phyloP scores from a whole-genome alignment of 1,140 invertebrate genomes.

The Rhagoletis pomonella region DNA sequence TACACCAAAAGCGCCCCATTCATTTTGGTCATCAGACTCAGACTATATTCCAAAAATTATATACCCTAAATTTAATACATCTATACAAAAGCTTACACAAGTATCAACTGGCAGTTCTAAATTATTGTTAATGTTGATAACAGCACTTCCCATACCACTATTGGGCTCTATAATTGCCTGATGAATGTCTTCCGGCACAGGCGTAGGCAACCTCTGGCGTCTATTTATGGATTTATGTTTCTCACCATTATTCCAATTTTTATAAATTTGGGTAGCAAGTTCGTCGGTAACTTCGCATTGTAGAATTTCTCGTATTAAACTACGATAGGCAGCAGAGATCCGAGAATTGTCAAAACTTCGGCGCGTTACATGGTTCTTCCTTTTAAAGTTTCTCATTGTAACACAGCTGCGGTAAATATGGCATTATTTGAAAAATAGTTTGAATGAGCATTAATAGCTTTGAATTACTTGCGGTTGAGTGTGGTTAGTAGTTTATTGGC shows the following conservation, averaged over 20 bases:
- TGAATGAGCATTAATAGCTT: no score
- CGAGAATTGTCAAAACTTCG: not conserved
- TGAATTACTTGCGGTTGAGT: conserved; percentile 41
- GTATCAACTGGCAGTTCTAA: not conserved
- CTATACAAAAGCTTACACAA: not conserved
- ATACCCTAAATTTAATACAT: not conserved
- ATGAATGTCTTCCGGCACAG: not conserved
- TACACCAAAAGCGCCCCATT: conserved; percentile 42
- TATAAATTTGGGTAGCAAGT: conserved; percentile 34
- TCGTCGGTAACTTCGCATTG: conserved; percentile 11
- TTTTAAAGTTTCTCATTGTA: conserved; percentile 1
- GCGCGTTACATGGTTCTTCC: not conserved
- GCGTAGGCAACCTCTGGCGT: no score
- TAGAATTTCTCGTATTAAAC: conserved; percentile 44
- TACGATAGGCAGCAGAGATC: not conserved
- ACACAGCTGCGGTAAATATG: not conserved
- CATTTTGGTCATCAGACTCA: not conserved
- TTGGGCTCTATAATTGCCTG: not conserved
- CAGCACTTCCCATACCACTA: not conserved
- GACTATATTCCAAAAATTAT: not conserved
- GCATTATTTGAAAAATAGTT: not conserved
- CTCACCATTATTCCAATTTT: not conserved
- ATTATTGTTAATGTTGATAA: not conserved
- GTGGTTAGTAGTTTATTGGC: conserved; percentile 29
- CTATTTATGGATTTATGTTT: conserved; percentile 39